Evolutionary conservation across 2,797 vertebrate species (phyloP).

Genomic region (Spheniscus humboldti): DNA sequence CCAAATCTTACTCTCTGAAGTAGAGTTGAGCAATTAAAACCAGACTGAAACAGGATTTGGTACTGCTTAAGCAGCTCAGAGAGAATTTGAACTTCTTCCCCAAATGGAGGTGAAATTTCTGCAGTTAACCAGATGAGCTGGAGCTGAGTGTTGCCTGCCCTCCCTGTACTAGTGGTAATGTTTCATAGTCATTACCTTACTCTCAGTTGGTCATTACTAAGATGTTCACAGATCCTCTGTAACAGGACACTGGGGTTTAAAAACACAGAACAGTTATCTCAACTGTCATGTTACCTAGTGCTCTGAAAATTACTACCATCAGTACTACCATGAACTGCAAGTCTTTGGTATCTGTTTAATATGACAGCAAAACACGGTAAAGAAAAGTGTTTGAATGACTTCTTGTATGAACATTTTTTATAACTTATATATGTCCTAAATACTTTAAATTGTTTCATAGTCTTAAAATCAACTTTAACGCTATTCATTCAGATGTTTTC

Average conservation of each 20-base stretch:
- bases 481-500: background rate
- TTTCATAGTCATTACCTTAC: background rate
- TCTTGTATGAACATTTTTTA: background rate
- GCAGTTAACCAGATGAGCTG: background rate
- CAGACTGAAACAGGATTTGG: background rate
- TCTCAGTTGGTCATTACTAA: background rate
- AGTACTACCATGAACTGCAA: background rate
- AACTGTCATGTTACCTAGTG: background rate
- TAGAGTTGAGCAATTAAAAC: background rate
- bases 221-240: background rate
- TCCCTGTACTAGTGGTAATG: fast-evolving
- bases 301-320: background rate
- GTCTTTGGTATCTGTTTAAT: background rate
- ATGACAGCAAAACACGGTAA: background rate
- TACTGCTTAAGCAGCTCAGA: background rate
- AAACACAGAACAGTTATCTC: background rate
- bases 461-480: background rate
- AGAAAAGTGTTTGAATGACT: background rate
- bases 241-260: background rate
- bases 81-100: background rate
- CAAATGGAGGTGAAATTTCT: background rate
- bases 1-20: background rate
- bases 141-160: background rate
- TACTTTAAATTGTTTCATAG: background rate
- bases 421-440: background rate